Base-by-base conservation (phyloP, 1,140 invertebrate genomes). In the Adoxophyes honmai region DNA sequence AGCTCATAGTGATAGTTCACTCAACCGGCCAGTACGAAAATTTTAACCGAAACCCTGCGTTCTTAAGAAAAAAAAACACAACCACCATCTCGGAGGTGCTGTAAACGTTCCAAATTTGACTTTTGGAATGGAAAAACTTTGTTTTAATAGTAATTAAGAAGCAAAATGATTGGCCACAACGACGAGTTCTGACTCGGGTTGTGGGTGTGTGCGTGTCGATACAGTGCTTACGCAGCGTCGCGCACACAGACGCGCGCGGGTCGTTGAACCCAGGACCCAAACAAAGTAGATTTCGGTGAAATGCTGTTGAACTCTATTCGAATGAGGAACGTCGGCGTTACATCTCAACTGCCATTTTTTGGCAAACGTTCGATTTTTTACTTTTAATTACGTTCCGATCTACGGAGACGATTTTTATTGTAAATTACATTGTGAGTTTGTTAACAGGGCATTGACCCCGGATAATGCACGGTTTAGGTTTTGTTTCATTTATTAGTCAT, bases 231-330 rank as follows among this genome's bases (percentile, higher is more conserved):
- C 60, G 39, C 65, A n/a, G 70, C 69, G 70, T 74, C 75, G 70
- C 79, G 75, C 82, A 84, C 81, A 81, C 73, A 68, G 59, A 53
- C 72, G 64, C 64, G 64, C 55, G 39, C 64, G 66, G 79, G 75
- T 83, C 85, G 60, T 75, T 78, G 81, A 83, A 75, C 85, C 79
- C 68, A 60, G 77, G 79, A 83, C 82, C 85, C 81, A 88, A 88
- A 86, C 82, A 87, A 86, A 87, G 81, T 84, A 74, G 78, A 88
- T 83, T 88, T 88, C 82, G 85, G 82, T 88, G 82, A 88, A 86
- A 85, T 79, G 82, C 73, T 86, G 71, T 85, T 88, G 82, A 88
- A 86, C 85, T 81, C 81, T 83, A 83, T n/a, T n/a, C n/a, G n/a
- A n/a, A n/a, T n/a, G n/a, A n/a, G 73, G 73, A 77, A 71, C 75